Base-by-base conservation (phyloP, 2,888 invertebrate species). In the Gymnosoma rotundatum region DNA sequence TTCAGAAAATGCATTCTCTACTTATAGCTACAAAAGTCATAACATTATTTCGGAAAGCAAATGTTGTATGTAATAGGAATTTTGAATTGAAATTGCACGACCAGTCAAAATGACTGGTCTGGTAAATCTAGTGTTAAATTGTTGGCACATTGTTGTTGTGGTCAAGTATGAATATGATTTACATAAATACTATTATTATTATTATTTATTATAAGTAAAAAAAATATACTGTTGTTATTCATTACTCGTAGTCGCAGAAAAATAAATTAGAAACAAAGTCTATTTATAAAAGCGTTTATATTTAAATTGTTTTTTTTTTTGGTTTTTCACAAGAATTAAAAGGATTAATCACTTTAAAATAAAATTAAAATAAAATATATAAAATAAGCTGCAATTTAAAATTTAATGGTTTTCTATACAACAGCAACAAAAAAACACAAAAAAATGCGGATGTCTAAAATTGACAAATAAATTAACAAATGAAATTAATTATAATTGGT, bases 91-190 rank as follows among this genome's bases (percentile, higher is more conserved):
- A n/a, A n/a, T n/a, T n/a, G n/a, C n/a, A n/a, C n/a, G n/a, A n/a
- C n/a, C n/a, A n/a, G n/a, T n/a, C n/a, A n/a, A n/a, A n/a, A n/a
- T n/a, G n/a, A n/a, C n/a, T n/a, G n/a, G n/a, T n/a, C n/a, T n/a
- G n/a, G n/a, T n/a, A n/a, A n/a, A n/a, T n/a, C n/a, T n/a, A n/a
- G n/a, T n/a, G n/a, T n/a, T n/a, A 80, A 84, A 74, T 78, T 81
- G 83, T 69, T 84, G 83, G 67, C 80, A 78, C 80, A 81, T 81
- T 54, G 64, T 81, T 74, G 64, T 64, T 75, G 42, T 52, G 61
- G 56, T 81, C 74, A 81, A 69, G 48, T 81, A 56, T 74, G 20
- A 63, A 69, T 54, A 54, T 69, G 21, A 61, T 74, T 80, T 66
- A 32, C 42, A 79, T 66, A 56, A 14, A 36, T 52, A 42, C 42